Conservation (phyloP, 2,797 vertebrate genomes). For the Pseudotriccus pelzelni region DNA sequence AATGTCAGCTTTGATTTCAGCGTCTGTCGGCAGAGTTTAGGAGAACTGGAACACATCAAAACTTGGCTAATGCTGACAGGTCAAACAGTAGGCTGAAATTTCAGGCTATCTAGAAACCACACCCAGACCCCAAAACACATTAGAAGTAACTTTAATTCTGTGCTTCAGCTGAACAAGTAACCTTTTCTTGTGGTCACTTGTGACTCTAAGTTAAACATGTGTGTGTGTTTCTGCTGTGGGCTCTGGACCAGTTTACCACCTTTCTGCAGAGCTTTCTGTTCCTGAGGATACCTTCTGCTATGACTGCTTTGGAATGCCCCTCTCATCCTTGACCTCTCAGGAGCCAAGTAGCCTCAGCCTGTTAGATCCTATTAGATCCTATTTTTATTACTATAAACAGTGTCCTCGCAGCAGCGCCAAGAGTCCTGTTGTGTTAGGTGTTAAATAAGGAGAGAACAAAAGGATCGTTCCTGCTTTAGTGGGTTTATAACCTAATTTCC, state of each 20-base stretch:
- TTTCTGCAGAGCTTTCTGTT: background rate
- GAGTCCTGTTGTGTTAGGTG: constrained; percentile 36
- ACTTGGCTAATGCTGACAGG: constrained; percentile 41
- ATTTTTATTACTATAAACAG: constrained; percentile 14
- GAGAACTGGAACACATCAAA: constrained; percentile 59
- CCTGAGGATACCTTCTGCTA: background rate
- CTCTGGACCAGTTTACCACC: background rate
- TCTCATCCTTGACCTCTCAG: background rate
- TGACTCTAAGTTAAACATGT: constrained; percentile 32
- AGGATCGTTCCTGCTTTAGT: constrained; percentile 3
- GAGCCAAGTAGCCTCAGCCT: background rate
- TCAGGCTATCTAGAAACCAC: constrained; percentile 72
- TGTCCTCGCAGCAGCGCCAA: background rate
- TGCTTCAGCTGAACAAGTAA: constrained; percentile 58
- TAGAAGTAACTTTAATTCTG: constrained; percentile 50
- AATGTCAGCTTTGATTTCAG: constrained; percentile 48
- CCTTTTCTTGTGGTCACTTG: constrained; percentile 44
- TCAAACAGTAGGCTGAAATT: constrained; percentile 66
- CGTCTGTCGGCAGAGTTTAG: constrained; percentile 34
- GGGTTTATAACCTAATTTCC: constrained; percentile 29
- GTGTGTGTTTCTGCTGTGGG: constrained; percentile 14
- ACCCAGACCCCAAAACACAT: constrained; percentile 63
- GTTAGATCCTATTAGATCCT: constrained; percentile 34
- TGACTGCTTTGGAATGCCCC: background rate
- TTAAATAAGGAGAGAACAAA: constrained; percentile 31